phyloP scores from a whole-genome alignment of 2,797 vertebrate species.

The Microctenopoma steveboyesi region DNA sequence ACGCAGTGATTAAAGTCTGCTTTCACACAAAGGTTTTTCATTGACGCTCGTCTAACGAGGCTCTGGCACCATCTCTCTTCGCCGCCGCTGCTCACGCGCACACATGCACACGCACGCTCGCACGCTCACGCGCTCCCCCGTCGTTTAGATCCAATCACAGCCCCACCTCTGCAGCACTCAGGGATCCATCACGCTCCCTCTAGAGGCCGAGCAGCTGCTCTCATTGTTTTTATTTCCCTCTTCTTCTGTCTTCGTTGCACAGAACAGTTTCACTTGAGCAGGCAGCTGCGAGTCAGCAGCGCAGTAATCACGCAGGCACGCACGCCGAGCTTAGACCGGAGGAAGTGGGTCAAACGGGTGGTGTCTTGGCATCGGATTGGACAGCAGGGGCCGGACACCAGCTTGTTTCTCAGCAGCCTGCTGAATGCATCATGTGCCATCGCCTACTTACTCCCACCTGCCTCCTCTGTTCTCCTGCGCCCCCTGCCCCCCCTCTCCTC shows the following conservation, averaged over 20 bases:
- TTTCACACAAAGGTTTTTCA: slow-evolving; percentile 32
- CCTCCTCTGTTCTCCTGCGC: background rate
- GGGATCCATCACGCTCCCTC: slow-evolving; percentile 49
- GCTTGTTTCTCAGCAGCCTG: slow-evolving; percentile 51
- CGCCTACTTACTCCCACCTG: background rate
- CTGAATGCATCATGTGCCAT: slow-evolving; percentile 58
- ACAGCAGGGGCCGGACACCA: slow-evolving; percentile 37
- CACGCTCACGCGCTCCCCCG: background rate
- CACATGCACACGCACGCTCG: background rate
- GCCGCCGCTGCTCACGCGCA: background rate
- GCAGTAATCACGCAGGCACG: slow-evolving; percentile 37
- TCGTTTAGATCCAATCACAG: slow-evolving; percentile 45
- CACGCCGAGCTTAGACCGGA: slow-evolving; percentile 13
- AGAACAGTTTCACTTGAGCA: slow-evolving; percentile 51
- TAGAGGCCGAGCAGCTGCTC: slow-evolving; percentile 31
- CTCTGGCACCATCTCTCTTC: background rate
- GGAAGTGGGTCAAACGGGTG: slow-evolving; percentile 68
- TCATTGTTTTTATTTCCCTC: slow-evolving; percentile 43
- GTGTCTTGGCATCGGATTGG: slow-evolving; percentile 60
- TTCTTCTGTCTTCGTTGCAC: slow-evolving; percentile 26
- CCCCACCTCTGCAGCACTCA: slow-evolving; percentile 13
- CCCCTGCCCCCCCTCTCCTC: background rate
- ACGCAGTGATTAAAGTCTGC: slow-evolving; percentile 7
- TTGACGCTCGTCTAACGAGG: slow-evolving; percentile 4
- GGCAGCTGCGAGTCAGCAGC: slow-evolving; percentile 43